A percentile compares a stretch with the other conserved stretches of the same genome.
Evolutionary conservation across 2,888 invertebrate species (phyloP).

Genomic region (Nasonovia ribisnigri): DNA sequence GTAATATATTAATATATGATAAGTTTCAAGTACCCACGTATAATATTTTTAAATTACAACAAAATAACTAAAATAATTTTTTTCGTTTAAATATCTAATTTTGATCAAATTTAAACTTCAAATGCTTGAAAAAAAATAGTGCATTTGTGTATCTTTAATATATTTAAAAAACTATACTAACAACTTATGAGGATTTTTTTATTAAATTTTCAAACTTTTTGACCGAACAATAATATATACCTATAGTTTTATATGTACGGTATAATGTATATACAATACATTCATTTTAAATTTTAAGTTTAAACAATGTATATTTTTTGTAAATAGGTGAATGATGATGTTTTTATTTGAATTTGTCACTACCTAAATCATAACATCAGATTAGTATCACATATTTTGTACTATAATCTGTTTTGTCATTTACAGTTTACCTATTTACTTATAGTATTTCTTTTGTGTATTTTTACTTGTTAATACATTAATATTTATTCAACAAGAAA

Average conservation of each 20-base stretch:
- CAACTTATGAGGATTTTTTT: neutral
- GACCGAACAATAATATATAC: neutral
- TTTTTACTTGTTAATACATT: neutral
- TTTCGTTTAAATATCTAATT: neutral
- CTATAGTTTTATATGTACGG: too few species aligned
- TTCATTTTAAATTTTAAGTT: too few species aligned
- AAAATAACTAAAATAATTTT: neutral
- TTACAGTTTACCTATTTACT: neutral
- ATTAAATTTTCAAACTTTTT: neutral
- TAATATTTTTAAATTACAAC: neutral
- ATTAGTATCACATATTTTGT: neutral
- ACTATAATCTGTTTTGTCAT: neutral
- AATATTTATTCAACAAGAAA: neutral
- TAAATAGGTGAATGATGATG: too few species aligned
- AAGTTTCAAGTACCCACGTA: neutral
- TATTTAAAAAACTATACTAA: neutral
- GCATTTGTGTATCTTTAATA: neutral
- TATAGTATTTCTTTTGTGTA: neutral
- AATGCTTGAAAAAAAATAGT: neutral
- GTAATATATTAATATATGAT: neutral
- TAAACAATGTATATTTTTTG: too few species aligned
- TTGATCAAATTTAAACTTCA: neutral
- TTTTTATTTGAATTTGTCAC: neutral
- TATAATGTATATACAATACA: too few species aligned
- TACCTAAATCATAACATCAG: neutral